Percentiles rank a stretch among this genome's conserved stretches.
phyloP scores from a whole-genome alignment of 2,888 invertebrate genomes.

The Lithophane ornitopus region DNA sequence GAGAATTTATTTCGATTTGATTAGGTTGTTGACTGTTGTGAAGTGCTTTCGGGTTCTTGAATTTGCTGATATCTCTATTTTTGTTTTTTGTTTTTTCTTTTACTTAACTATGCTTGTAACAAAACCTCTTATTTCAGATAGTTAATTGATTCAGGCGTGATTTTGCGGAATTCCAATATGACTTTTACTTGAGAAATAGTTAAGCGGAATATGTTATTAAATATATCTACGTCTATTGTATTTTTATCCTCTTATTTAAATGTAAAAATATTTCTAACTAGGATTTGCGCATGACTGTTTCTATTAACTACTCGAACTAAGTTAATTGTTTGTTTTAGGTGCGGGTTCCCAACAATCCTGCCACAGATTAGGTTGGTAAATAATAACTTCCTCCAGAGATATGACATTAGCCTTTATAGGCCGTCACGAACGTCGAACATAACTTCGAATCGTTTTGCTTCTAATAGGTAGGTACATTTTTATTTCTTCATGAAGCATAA shows the following conservation, averaged over 20 bases:
- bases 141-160: too few species aligned
- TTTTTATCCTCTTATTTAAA: too few species aligned
- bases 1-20: constrained; percentile 12
- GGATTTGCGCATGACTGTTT: background rate
- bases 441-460: background rate
- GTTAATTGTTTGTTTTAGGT: too few species aligned
- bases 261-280: too few species aligned
- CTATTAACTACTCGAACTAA: background rate
- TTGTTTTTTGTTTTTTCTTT: too few species aligned
- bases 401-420: background rate
- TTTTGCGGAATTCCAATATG: too few species aligned
- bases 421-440: background rate
- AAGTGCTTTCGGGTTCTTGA: background rate
- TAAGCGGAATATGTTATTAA: too few species aligned
- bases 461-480: background rate
- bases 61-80: background rate
- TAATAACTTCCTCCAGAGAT: background rate
- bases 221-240: too few species aligned
- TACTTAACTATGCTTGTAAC: background rate
- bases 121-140: background rate
- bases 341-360: background rate
- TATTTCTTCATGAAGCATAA: too few species aligned
- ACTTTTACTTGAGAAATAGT: too few species aligned
- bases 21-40: constrained; percentile 17
- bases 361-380: background rate